Conservation (phyloP, 2,113 vertebrate genomes). For the Atherinomorus stipes region DNA sequence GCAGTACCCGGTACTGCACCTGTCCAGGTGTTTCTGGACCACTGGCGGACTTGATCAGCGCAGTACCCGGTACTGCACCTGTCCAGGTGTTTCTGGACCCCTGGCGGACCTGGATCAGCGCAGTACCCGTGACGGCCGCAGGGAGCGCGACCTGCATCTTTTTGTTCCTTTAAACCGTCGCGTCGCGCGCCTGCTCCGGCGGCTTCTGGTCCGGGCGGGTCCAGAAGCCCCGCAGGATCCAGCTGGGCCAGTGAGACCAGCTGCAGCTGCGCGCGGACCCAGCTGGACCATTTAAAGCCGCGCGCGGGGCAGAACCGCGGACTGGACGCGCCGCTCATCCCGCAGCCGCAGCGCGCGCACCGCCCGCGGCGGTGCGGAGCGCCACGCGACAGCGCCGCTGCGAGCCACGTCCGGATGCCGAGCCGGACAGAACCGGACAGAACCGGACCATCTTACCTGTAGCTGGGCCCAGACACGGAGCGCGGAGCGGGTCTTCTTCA, state of each 20-base stretch:
- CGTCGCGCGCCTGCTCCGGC: not conserved
- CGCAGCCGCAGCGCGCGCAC: constrained; percentile 1
- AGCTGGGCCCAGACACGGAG: not conserved
- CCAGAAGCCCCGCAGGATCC: rapidly evolving
- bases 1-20: too few relatives aligned
- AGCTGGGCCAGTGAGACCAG: too few relatives aligned
- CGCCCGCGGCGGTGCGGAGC: constrained; percentile 1
- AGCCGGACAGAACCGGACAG: rapidly evolving
- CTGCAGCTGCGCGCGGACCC: too few relatives aligned
- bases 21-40: too few relatives aligned
- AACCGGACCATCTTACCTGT: constrained; percentile 45
- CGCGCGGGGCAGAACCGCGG: not conserved
- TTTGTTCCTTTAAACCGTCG: not conserved
- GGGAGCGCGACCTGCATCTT: constrained; percentile 20
- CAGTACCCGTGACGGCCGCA: not conserved
- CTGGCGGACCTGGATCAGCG: not conserved
- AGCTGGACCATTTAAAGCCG: not conserved
- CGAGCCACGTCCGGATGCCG: not conserved
- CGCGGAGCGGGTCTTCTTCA: constrained; percentile 19
- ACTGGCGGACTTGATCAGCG: too few relatives aligned
- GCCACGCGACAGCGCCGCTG: not conserved
- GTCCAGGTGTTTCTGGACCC: too few relatives aligned
- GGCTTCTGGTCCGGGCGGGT: not conserved
- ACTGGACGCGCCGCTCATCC: not conserved
- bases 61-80: too few relatives aligned